phyloP scores from a whole-genome alignment of 2,113 vertebrate species.

The Ginglymostoma cirratum region DNA sequence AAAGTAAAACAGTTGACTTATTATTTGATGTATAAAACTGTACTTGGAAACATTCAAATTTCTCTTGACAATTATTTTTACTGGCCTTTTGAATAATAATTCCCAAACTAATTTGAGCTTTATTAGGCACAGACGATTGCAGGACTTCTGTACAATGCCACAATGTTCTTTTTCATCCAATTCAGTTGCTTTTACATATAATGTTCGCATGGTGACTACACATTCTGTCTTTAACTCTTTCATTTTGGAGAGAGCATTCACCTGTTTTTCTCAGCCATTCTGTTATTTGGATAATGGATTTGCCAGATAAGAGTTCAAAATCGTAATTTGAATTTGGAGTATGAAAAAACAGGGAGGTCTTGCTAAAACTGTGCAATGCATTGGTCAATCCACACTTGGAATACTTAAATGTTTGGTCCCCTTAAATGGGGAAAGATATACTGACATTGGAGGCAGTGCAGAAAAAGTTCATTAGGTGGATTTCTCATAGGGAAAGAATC shows the following conservation, averaged over 20 bases:
- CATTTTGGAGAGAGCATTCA: background rate
- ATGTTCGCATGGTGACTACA: background rate
- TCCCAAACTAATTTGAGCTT: background rate
- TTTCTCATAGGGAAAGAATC: too few species aligned
- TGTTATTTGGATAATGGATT: background rate
- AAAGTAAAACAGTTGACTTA: background rate
- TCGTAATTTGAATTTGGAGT: too few species aligned
- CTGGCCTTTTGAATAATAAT: background rate
- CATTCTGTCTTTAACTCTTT: background rate
- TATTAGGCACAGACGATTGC: background rate
- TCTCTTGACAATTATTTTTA: background rate
- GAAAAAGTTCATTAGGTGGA: too few species aligned
- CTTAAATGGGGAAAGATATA: too few species aligned
- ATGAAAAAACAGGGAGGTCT: too few species aligned
- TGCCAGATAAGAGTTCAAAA: background rate
- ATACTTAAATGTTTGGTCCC: too few species aligned
- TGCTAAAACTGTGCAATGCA: too few species aligned
- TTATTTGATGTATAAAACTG: conserved; percentile 13
- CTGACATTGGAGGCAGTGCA: too few species aligned
- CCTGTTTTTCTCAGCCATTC: background rate
- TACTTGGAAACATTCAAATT: background rate
- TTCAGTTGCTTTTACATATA: background rate
- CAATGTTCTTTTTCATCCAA: background rate
- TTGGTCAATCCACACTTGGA: too few species aligned
- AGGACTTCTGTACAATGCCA: background rate